Evolutionary conservation across 2,888 invertebrate species (phyloP), one percentile per base, ranked within the genome.

Genomic region (Yponomeuta plumbellus): DNA sequence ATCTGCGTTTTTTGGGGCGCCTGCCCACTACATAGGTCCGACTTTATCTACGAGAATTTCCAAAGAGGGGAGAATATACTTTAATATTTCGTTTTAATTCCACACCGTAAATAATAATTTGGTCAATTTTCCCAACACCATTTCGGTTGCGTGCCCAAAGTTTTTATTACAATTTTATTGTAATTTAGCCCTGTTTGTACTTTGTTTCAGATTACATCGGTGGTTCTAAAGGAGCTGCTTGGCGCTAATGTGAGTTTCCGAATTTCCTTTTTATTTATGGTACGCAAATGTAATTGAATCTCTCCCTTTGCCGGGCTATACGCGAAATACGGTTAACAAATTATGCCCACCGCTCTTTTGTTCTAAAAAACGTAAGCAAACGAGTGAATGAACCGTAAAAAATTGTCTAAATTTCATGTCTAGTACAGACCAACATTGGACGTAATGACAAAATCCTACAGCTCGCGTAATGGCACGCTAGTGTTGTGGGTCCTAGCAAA

Each of bases 151-250:
- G 90, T 90, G 90, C 77, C 80, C 86, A 85, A 89, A 91, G 88
- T 89, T 91, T 91, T 88, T 88, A 91, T 91, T 91, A 85, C 81
- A 88, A 88, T 90, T 90, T 90, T 88, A 91, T 90, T 91, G 90
- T 90, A 90, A 91, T 91, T 91, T 90, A 90, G 88, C 84, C 86
- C 87, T 91, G 91, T 91, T 91, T 90, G 90, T 90, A 89, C 81
- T 88, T 90, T 91, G 91, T 91, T 90, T 85, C 85, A 89, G 91
- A 91, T 90, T 89, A 89, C 86, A 88, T 87, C 84, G 86, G 81
- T 81, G 83, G 85, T 86, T 89, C 85, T 84, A 87, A 89, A 86
- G 85, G 84, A 86, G 86, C 65, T 58, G 65, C 83, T 83, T 77
- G 80, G 84, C 85, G 86, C 88, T 90, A 91, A 91, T 91, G 91